Conservation (phyloP, 2,113 vertebrate genomes). For the Gymnobelideus leadbeateri region DNA sequence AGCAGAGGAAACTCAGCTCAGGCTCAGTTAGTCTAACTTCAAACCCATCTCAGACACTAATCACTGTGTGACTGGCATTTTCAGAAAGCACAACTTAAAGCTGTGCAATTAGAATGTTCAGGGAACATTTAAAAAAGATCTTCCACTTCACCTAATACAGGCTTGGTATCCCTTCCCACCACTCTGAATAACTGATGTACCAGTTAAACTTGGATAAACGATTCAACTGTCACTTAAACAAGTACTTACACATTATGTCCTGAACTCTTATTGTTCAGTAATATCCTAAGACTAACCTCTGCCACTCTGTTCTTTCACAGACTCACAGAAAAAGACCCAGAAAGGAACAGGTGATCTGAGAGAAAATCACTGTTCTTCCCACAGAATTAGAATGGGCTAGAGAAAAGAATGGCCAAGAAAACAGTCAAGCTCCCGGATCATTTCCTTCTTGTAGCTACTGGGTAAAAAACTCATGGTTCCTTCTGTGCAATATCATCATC, state of each 20-base stretch:
- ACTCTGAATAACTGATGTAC: constrained; percentile 59
- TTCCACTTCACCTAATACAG: constrained; percentile 51
- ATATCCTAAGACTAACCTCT: constrained; percentile 28
- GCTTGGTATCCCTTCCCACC: constrained; percentile 33
- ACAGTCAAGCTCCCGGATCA: constrained; percentile 57
- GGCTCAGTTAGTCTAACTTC: constrained; percentile 22
- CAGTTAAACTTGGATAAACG: constrained; percentile 61
- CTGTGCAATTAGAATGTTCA: constrained; percentile 35
- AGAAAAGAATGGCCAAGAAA: constrained; percentile 63
- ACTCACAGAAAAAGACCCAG: constrained; percentile 50
- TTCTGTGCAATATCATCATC: constrained; percentile 45
- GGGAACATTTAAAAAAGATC: constrained; percentile 50
- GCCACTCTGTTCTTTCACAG: constrained; percentile 50
- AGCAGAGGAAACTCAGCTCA: background rate
- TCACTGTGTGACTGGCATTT: constrained; percentile 39
- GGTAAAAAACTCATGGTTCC: constrained; percentile 57
- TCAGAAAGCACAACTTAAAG: constrained; percentile 48
- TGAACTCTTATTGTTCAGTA: constrained; percentile 56
- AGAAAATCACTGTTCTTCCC: constrained; percentile 38
- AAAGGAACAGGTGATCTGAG: constrained; percentile 50
- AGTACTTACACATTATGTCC: constrained; percentile 31
- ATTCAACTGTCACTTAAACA: constrained; percentile 47
- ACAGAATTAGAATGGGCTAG: constrained; percentile 16
- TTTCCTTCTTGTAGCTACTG: constrained; percentile 61
- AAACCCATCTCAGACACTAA: constrained; percentile 26